These are phyloP conservation scores for Nannoperca obscura DNA, from an alignment of 2,797 vertebrate species.

Conservation along the genomic window DNA sequence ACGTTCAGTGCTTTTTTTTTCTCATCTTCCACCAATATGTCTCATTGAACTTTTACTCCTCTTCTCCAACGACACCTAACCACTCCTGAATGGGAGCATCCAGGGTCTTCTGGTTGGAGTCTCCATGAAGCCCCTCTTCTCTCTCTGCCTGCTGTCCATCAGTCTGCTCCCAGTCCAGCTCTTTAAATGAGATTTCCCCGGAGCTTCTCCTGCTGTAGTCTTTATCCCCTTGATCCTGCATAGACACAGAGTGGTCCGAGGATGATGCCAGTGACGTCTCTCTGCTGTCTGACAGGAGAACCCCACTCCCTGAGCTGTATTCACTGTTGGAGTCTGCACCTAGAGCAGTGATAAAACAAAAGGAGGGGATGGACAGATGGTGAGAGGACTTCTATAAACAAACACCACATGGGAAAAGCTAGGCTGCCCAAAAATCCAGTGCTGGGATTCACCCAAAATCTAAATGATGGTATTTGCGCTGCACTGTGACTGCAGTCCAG, in stretches of 20 bases:
- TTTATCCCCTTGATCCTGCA: conserved; percentile 75
- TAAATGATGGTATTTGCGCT: conserved; percentile 47
- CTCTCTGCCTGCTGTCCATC: conserved; percentile 69
- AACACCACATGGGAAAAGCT: conserved; percentile 65
- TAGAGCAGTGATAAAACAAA: conserved; percentile 62
- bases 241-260: conserved; percentile 53
- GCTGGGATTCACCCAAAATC: conserved; percentile 56
- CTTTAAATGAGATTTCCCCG: conserved; percentile 88
- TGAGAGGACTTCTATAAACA: conserved; percentile 67
- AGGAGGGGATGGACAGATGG: conserved; percentile 65
- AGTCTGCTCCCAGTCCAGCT: conserved; percentile 85
- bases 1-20: conserved; percentile 14
- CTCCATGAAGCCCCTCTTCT: conserved; percentile 48
- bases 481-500: conserved; percentile 32
- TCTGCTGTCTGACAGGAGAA: conserved; percentile 88
- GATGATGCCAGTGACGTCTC: conserved; percentile 86
- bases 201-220: conserved; percentile 84
- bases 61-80: conserved; percentile 84
- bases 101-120: conserved; percentile 66
- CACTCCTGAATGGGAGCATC: conserved; percentile 62
- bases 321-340: conserved; percentile 89
- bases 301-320: conserved; percentile 87
- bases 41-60: conserved; percentile 68
- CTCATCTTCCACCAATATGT: conserved; percentile 5
- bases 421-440: conserved; percentile 53